Evolutionary conservation across 1,140 invertebrate species (phyloP), one percentile per base, ranked within the genome.

Genomic region (Drosophila micromelanica): DNA sequence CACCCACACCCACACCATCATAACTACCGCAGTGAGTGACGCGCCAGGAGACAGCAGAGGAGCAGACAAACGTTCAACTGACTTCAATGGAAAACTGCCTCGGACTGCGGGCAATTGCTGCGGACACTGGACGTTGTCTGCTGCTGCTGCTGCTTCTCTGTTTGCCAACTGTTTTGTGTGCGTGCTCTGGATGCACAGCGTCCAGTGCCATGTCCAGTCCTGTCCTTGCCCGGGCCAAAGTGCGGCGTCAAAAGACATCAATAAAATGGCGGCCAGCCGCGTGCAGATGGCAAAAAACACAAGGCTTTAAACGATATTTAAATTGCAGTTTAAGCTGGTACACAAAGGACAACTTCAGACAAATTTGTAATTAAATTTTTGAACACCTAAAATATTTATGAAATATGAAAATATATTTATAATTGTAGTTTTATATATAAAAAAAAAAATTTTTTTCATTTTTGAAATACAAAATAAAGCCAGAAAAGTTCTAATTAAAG

Each of bases 161-260:
- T 67, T 67, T 67, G 48, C 69, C 48, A 52, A 52, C 57, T 35
- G 65, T 61, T 73, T 80, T 76, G 74, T 65, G 55, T 49, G 43
- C 62, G 32, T 61, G 37, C 48, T 23, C 57, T 48, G 30, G 35
- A 48, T 42, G 35, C 63, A 67, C 54, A 40, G 54, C 54, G n/a
- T 59, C 42, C 57, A 27, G 27, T 1, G 27, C 5, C 27, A 23
- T 6, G 37, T 13, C 40, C 49, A 35, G 49, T 5, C 17, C 17
- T 1, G 15, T 45, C 13, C 57, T 57, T 64, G 59, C 20, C 69
- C 43, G 59, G 67, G 78, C 38, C 73, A 76, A 56, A 77, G 73
- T 61, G 75, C 75, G 72, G 54, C 80, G 61, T 65, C 67, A 82
- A 75, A 84, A 77, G 73, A 80, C 78, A 86, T 86, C 78, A 80